Conservation (phyloP, 2,888 invertebrate species). For the Eristalis intricaria region DNA sequence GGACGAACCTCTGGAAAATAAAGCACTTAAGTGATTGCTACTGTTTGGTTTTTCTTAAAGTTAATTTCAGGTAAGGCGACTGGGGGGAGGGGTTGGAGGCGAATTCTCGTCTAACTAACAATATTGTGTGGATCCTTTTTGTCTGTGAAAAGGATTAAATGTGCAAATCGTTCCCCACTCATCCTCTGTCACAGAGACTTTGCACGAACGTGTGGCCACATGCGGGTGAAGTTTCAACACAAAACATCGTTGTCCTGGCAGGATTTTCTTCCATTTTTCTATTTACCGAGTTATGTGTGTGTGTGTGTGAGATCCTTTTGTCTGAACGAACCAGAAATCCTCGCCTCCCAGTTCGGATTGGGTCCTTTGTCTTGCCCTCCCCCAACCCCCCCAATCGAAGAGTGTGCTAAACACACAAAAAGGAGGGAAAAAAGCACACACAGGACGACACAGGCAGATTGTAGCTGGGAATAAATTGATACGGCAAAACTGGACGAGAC, state of each 20-base stretch:
- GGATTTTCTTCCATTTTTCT: constrained; percentile 34
- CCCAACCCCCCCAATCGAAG: constrained; percentile 8
- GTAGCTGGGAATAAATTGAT: constrained; percentile 58
- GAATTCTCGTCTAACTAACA: neutral
- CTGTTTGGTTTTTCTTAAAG: constrained; percentile 61
- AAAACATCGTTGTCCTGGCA: constrained; percentile 19
- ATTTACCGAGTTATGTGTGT: neutral
- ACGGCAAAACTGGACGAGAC: constrained; percentile 63
- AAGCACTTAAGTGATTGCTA: constrained; percentile 64
- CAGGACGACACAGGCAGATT: constrained; percentile 54
- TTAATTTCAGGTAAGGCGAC: constrained; percentile 45
- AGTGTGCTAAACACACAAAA: constrained; percentile 12
- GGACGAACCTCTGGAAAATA: constrained; percentile 46
- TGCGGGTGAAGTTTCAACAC: constrained; percentile 40
- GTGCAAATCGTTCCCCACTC: constrained; percentile 49
- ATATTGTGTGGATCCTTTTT: constrained; percentile 23
- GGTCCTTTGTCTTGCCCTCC: constrained; percentile 4
- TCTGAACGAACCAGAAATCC: neutral
- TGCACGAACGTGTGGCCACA: constrained; percentile 6
- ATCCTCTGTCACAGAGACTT: neutral
- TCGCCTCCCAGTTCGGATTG: constrained; percentile 37
- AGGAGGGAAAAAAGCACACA: neutral
- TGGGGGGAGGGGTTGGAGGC: neutral
- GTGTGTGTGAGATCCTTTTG: neutral
- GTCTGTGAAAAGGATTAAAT: constrained; percentile 46